phyloP scores from a whole-genome alignment of 35 echinoderm and acorn worm species.

The Diadema setosum region DNA sequence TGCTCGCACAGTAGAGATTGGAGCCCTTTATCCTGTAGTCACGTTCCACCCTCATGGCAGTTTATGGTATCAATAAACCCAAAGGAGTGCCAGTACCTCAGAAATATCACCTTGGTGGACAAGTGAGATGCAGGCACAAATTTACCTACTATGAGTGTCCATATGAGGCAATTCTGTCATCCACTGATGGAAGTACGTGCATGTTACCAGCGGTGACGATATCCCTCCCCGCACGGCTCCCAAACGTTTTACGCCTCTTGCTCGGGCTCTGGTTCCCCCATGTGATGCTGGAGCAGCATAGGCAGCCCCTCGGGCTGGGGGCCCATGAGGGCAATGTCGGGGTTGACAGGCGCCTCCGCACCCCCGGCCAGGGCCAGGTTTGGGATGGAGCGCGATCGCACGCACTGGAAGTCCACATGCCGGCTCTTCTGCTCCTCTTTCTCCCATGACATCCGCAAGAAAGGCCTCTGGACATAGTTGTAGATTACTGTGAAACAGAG shows the following conservation, averaged over 20 bases:
- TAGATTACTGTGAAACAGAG: slow-evolving; percentile 84
- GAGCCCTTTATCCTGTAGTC: too few species aligned
- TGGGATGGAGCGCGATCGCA: slow-evolving; percentile 87
- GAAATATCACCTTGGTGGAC: too few species aligned
- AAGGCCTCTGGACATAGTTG: slow-evolving; percentile 92
- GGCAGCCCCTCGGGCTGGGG: slow-evolving; percentile 75
- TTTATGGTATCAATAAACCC: too few species aligned
- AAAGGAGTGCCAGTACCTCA: too few species aligned
- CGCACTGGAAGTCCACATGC: slow-evolving; percentile 98
- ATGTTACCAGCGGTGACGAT: too few species aligned
- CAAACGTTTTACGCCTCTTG: neutral
- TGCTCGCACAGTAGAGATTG: too few species aligned
- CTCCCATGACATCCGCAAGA: slow-evolving; percentile 98
- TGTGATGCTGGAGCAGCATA: slow-evolving; percentile 52
- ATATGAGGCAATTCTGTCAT: too few species aligned
- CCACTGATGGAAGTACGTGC: too few species aligned
- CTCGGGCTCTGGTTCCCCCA: slow-evolving; percentile 2
- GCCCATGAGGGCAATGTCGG: slow-evolving; percentile 35
- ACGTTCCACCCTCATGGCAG: too few species aligned
- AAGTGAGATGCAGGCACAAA: too few species aligned
- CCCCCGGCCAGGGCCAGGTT: slow-evolving; percentile 54
- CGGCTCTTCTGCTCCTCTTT: slow-evolving; percentile 96
- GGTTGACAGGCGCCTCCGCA: slow-evolving; percentile 24
- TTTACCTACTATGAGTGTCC: too few species aligned
- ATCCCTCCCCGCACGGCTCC: neutral